Base-by-base conservation (phyloP, 2,888 invertebrate genomes). In the Ceriagrion tenellum region DNA sequence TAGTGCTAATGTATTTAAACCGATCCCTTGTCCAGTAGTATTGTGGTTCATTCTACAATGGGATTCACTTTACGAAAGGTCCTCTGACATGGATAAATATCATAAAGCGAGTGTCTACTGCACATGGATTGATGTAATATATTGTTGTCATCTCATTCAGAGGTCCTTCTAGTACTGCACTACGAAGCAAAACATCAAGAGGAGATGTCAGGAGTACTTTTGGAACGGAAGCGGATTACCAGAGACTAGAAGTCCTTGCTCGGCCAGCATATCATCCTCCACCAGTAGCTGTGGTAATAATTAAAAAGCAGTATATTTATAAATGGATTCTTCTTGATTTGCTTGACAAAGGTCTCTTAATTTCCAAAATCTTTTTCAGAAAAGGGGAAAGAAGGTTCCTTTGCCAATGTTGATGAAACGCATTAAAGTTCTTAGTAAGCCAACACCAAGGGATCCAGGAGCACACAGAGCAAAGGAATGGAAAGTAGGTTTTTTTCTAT, bases 381-480 rank as follows among this genome's bases (percentile, higher is more conserved):
- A 35, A 81, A 81, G 30, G 35, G 81, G 81, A 35, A 81, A 18
- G 35, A 81, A 35, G n/a, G 35, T 35, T 81, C 81, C 81, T 35
- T 26, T 81, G 16, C 16, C 10, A 1, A 81, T 35, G 81, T 81
- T 81, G 35, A 81, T 81, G 35, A 81, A 35, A 81, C 81, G 81
- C 30, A 81, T 81, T 35, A 81, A 81, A 81, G 13, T 13, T 35
- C 35, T 81, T 10, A 35, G 30, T 8, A n/a, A 81, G 35, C 81
- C 81, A 13, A 0, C 35, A 81, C 16, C 30, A 10, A 81, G 81
- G 35, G 81, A 81, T 81, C 1, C 4, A 12, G 81, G 18, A 18
- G 35, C 30, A 81, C 81, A 81, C 35, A 81, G 35, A 35, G 81
- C 81, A 35, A 81, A 81, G 81, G 81, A 81, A 81, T 81, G 81